Evolutionary conservation across 2,888 invertebrate genomes (phyloP), one percentile per base, ranked within the genome.

Genomic region (Drosophila mimica): DNA sequence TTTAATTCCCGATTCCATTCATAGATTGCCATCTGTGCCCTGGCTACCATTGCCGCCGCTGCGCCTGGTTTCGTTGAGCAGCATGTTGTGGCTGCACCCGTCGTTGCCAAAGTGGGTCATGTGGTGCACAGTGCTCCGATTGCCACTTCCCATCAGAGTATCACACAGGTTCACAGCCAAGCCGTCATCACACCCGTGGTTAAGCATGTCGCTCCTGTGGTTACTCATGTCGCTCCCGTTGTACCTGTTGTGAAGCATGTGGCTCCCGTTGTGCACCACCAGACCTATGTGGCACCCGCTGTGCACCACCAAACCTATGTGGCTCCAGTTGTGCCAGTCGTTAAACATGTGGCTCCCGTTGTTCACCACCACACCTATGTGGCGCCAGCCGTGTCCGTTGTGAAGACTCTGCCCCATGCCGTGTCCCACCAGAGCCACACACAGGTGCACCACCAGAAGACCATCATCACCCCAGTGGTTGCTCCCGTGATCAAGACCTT

Each of bases 61-160:
- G 92, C 92, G 30, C 91, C 91, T 17, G 90, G 91, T 15, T 83
- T 67, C 60, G 40, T 92, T 30, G 86, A 92, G 57, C 74, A 91
- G 54, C 91, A 92, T 59, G 85, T 89, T 40, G 78, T 93, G 51
- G 88, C 91, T 15, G 73, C 87, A 33, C 92, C 92, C 13, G 83
- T 91, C 25, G 81, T 93, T 36, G 86, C 91, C 48, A 92, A 92
- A 62, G 66, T 93, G n/a, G 92, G 91, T 40, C 76, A 85, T 33
- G 83, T 91, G 20, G 90, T 93, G 1, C 91, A 92, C 62, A 83
- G 88, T 34, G 94, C 94, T 84, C 94, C 75, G 25, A 74, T 91
- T 9, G 93, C 95, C 4, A 93, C 94, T 0, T 95, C 95, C 15
- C 94, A 95, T 69, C 94, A 95, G 82, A 94, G 94, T 60, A 93